Evolutionary conservation across 2,113 vertebrate species (phyloP).

Genomic region (Chascanopsetta lugubris): DNA sequence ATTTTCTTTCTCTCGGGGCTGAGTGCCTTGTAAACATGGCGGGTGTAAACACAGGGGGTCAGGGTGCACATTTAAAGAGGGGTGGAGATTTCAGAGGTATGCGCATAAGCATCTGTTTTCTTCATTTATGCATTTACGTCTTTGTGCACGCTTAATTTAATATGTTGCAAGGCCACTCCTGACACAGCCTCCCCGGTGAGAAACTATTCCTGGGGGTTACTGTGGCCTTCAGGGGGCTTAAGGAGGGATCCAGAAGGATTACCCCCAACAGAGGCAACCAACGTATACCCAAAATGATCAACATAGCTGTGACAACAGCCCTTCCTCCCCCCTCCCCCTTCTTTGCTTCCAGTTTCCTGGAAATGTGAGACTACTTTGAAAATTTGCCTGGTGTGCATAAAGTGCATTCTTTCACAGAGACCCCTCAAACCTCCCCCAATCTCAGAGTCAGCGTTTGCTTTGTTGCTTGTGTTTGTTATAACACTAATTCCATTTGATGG

Average conservation of each 20-base stretch:
- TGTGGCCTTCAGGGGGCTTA: constrained; percentile 58
- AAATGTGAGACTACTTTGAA: constrained; percentile 61
- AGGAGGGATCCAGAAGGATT: constrained; percentile 74
- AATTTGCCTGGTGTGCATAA: constrained; percentile 51
- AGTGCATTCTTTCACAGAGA: constrained; percentile 56
- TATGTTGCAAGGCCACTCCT: constrained; percentile 73
- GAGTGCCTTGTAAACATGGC: constrained; percentile 46
- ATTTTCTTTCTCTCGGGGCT: background rate
- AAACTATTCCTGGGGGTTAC: constrained; percentile 75
- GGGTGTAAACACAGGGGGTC: constrained; percentile 45
- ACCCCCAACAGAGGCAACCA: constrained; percentile 57
- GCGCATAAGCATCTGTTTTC: constrained; percentile 87
- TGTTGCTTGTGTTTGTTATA: too few relatives aligned
- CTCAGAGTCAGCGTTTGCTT: constrained; percentile 1
- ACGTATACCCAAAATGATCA: constrained; percentile 55
- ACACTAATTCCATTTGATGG: too few relatives aligned
- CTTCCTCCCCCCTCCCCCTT: constrained; percentile 26
- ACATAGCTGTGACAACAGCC: constrained; percentile 34
- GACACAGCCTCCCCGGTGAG: constrained; percentile 60
- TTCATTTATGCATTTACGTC: constrained; percentile 83
- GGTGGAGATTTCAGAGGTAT: constrained; percentile 68
- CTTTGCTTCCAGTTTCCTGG: constrained; percentile 43
- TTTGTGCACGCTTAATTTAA: constrained; percentile 68
- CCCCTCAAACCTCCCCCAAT: constrained; percentile 2
- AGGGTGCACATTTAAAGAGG: constrained; percentile 62